These are phyloP conservation scores for Caenorhabditis inopinata DNA, from an alignment of 1,140 invertebrate genomes.

Conservation along the genomic window DNA sequence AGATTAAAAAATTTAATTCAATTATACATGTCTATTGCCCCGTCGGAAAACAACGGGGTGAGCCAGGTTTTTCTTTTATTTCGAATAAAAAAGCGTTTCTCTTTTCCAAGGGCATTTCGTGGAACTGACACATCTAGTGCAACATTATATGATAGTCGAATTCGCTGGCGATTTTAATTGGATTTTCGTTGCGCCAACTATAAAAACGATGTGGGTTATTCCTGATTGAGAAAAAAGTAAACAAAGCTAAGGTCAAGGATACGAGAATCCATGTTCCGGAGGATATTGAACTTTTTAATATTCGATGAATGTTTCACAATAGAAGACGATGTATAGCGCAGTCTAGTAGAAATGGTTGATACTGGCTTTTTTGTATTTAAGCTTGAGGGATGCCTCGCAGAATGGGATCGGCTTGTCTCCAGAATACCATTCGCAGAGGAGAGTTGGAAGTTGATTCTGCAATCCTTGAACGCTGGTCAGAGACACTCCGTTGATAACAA, in stretches of 20 bases:
- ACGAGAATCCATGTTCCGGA: background rate
- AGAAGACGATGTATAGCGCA: too few relatives aligned
- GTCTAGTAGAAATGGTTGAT: background rate
- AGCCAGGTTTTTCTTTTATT: too few relatives aligned
- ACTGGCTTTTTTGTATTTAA: slow-evolving; percentile 30
- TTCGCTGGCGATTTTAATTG: slow-evolving; percentile 9
- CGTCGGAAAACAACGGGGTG: too few relatives aligned
- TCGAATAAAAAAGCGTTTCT: too few relatives aligned
- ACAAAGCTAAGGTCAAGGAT: slow-evolving; percentile 4
- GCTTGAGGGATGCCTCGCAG: slow-evolving; percentile 19
- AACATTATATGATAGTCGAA: slow-evolving; percentile 32
- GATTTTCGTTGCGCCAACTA: background rate
- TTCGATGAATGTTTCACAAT: background rate
- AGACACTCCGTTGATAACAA: slow-evolving; percentile 42
- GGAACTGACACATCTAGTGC: too few relatives aligned
- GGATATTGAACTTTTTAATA: slow-evolving; percentile 1
- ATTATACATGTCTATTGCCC: too few relatives aligned
- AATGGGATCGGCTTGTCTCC: slow-evolving; percentile 44
- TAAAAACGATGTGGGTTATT: slow-evolving; percentile 11
- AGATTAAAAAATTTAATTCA: too few relatives aligned
- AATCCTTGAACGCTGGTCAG: slow-evolving; percentile 25
- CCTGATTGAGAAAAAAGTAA: background rate
- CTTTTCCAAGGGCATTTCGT: too few relatives aligned
- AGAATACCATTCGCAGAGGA: slow-evolving; percentile 44
- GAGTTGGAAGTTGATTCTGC: slow-evolving; percentile 28